phyloP scores from a whole-genome alignment of 2,113 vertebrate species.

The Pomatorhinus ruficollis region DNA sequence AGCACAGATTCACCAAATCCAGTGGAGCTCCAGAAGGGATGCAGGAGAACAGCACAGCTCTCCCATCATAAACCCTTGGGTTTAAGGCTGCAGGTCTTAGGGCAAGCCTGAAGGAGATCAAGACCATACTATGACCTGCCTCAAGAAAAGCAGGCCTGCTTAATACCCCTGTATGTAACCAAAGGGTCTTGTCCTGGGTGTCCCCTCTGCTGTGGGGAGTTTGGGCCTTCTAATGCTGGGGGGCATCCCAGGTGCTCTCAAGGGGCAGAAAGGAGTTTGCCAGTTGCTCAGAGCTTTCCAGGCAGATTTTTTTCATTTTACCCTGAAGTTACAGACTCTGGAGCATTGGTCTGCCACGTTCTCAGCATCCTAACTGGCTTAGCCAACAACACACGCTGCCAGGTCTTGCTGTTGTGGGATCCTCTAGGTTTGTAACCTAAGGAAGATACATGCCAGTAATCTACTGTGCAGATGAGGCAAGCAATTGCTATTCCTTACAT shows the following conservation, averaged over 20 bases:
- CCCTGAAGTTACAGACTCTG: background rate
- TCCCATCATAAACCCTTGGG: accelerated
- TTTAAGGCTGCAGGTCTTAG: background rate
- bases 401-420: background rate
- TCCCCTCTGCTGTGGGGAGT: background rate
- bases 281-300: background rate
- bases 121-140: accelerated
- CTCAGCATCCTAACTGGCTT: background rate
- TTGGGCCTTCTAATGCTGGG: background rate
- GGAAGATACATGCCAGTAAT: background rate
- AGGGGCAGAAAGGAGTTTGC: background rate
- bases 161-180: background rate
- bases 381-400: background rate
- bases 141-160: accelerated
- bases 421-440: background rate
- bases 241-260: background rate
- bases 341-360: background rate
- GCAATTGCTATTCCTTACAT: background rate
- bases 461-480: background rate
- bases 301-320: background rate
- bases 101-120: background rate
- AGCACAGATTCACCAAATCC: background rate
- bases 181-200: background rate
- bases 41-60: accelerated
- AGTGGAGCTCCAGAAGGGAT: background rate